Evolutionary conservation across 2,797 vertebrate species (phyloP), one percentile per base, ranked within the genome.

Genomic region (Chanos chanos): DNA sequence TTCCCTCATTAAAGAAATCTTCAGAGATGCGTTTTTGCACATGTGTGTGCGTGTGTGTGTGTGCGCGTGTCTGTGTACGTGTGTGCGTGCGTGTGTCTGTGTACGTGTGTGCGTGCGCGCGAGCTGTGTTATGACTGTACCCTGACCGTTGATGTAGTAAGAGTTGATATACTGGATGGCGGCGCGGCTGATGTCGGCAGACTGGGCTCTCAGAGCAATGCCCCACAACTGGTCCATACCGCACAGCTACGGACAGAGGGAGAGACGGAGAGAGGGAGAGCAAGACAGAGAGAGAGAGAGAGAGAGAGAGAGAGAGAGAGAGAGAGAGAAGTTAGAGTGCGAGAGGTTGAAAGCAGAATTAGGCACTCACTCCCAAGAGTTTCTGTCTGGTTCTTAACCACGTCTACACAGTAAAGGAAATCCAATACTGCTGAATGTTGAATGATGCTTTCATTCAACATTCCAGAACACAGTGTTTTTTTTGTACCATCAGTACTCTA

Each of bases 141-240:
- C 78, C 92, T 62, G 74, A 98, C 96, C 96, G 1, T 98, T 98
- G 84, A 99, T 98, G 74, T 99, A 99, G 74, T 99, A 99, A 12
- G 96, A 98, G 84, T 99, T 99, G 86, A 99, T 99, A 81, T 99
- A 99, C 80, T 99, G 96, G 81, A 99, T 98, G 65, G 96, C 96
- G 1, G 96, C 96, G 1, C 96, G 91, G 81, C 96, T 98, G 84
- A 99, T 97, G 65, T 99, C 96, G 37, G 94, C 94, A 16, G 94
- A 94, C 53, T 97, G 96, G 53, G 96, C 96, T 80, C 95, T 87
- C 50, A 99, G 81, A 48, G 96, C 96, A 68, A 99, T 99, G 2
- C 96, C 96, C 96, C 96, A 99, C 77, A 99, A 91, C 47, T 99
- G 96, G 83, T 99, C 96, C 96, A 98, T 99, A 62, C 96, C 96